phyloP scores from a whole-genome alignment of 2,888 invertebrate genomes.

The Philopedon plagiatum region DNA sequence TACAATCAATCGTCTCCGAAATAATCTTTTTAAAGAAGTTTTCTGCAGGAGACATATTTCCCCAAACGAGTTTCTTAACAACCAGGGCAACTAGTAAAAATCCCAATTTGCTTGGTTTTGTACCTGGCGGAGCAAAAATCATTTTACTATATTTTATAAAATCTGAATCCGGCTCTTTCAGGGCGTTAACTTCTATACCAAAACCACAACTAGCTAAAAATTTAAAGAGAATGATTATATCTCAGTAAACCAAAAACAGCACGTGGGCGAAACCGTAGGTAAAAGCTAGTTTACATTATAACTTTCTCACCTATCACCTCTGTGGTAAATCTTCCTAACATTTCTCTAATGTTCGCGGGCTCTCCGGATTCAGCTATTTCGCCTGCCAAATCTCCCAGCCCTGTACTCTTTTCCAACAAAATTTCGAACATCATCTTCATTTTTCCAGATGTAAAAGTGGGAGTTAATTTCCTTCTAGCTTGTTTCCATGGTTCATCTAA shows the following conservation, averaged over 20 bases:
- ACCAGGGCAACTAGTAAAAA: background rate
- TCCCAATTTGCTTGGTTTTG: background rate
- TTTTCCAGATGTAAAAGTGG: constrained; percentile 66
- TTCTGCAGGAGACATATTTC: constrained; percentile 9
- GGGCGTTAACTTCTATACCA: constrained; percentile 73
- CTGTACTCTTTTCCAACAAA: constrained; percentile 59
- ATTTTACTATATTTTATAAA: constrained; percentile 62
- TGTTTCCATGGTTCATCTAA: constrained; percentile 65
- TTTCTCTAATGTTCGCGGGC: constrained; percentile 63
- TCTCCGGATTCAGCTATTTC: constrained; percentile 45
- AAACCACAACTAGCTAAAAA: constrained; percentile 67
- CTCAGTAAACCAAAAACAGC: too few relatives aligned
- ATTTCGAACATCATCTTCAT: constrained; percentile 62
- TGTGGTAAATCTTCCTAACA: constrained; percentile 71
- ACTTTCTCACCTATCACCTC: constrained; percentile 73
- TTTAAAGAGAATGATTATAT: too few relatives aligned
- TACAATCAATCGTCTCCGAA: constrained; percentile 66
- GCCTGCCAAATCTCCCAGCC: constrained; percentile 56
- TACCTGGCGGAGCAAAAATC: constrained; percentile 32
- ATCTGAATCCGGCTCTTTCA: constrained; percentile 69
- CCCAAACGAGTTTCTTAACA: background rate
- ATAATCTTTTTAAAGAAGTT: constrained; percentile 69
- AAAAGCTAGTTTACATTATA: too few relatives aligned
- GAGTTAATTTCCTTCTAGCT: constrained; percentile 64
- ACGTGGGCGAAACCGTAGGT: too few relatives aligned